Percentiles rank a stretch among this genome's conserved stretches.
Conservation (phyloP, 2,113 vertebrate species). For the Ailurus styani region DNA sequence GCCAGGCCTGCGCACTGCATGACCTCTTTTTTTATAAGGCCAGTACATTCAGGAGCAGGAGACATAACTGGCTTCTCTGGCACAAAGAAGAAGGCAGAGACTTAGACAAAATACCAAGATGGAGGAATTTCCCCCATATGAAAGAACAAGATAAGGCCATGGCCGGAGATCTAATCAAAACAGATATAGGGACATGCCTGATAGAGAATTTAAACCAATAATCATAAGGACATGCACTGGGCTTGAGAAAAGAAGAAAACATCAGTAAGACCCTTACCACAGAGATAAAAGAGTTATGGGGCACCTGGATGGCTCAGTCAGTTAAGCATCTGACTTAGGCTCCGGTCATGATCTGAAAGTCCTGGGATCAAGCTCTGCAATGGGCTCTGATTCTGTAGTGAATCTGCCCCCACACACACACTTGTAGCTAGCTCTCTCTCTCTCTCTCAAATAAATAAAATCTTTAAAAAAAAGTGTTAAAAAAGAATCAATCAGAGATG, state of each 20-base stretch:
- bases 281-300: neutral
- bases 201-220: neutral
- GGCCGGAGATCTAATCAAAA: neutral
- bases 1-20: neutral
- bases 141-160: neutral
- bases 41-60: neutral
- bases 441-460: no score
- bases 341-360: neutral
- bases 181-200: neutral
- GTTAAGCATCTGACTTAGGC: no score
- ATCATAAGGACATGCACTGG: neutral
- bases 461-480: no score
- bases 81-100: neutral
- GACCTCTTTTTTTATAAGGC: neutral
- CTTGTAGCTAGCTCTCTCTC: neutral
- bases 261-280: neutral
- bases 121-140: neutral
- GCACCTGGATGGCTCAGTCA: no score
- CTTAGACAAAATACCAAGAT: neutral
- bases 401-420: no score
- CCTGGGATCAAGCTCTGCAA: neutral
- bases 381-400: neutral
- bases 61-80: neutral
- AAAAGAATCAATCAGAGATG: neutral
- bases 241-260: neutral